Percentiles rank a stretch among this genome's conserved stretches.
Evolutionary conservation across 2,888 invertebrate genomes (phyloP).

Genomic region (Pantelozetes paolii): DNA sequence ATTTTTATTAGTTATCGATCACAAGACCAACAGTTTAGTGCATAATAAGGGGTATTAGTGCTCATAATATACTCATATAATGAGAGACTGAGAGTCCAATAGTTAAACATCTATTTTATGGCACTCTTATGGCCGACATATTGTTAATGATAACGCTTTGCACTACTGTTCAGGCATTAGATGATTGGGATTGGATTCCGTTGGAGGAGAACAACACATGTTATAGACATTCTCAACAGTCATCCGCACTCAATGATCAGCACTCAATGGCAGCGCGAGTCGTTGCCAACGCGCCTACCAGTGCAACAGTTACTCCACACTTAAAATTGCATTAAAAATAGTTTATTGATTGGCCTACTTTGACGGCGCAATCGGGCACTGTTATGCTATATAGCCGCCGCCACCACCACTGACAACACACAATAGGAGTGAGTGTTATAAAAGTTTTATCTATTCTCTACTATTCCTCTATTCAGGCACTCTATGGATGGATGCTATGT

Average conservation of each 20-base stretch:
- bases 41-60: neutral
- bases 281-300: neutral
- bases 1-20: slow-evolving; percentile 21
- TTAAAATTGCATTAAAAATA: neutral
- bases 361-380: neutral
- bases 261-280: neutral
- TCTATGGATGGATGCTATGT: too few species aligned
- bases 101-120: neutral
- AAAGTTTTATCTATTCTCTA: too few species aligned
- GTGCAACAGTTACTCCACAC: slow-evolving; percentile 26
- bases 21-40: slow-evolving; percentile 26
- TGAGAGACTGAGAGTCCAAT: neutral
- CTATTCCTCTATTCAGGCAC: too few species aligned
- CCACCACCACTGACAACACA: too few species aligned
- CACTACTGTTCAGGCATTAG: slow-evolving; percentile 2
- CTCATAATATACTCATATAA: neutral
- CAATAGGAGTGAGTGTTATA: too few species aligned
- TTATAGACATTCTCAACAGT: slow-evolving; percentile 9
- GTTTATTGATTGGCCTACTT: slow-evolving; percentile 21
- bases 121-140: slow-evolving; percentile 13
- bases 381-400: too few species aligned
- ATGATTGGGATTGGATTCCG: slow-evolving; percentile 1
- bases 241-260: neutral
- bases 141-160: slow-evolving; percentile 28
- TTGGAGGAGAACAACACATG: slow-evolving; percentile 16